Conservation (phyloP, 2,797 vertebrate genomes). For the Synaphobranchus kaupii region DNA sequence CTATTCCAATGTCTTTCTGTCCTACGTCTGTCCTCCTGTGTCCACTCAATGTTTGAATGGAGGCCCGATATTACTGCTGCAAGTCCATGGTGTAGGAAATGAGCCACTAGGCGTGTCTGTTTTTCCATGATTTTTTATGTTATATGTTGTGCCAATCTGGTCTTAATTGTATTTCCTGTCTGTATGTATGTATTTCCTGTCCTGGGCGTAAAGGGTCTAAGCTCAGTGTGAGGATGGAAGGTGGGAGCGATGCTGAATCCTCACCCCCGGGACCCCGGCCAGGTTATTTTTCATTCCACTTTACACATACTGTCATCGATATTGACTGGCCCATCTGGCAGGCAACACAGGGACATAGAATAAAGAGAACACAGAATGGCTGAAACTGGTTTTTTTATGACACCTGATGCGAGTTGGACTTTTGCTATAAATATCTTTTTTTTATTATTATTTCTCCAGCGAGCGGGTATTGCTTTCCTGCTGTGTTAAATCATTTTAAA, state of each 20-base stretch:
- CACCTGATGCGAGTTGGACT: not conserved
- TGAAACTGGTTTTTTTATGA: not conserved
- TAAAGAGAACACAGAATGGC: not conserved
- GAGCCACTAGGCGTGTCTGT: too few species aligned
- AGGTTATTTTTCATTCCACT: conserved; percentile 44
- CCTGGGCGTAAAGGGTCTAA: not conserved
- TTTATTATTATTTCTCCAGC: not conserved
- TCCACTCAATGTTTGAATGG: too few species aligned
- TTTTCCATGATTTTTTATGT: too few species aligned
- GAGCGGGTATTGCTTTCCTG: not conserved
- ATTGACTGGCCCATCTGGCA: conserved; percentile 39
- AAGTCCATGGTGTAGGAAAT: too few species aligned
- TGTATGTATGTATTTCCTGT: too few species aligned
- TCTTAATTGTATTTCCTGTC: too few species aligned
- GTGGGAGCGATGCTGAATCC: conserved; percentile 49
- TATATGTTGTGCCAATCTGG: too few species aligned
- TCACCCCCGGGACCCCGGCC: conserved; percentile 47
- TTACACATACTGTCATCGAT: conserved; percentile 33
- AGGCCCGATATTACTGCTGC: too few species aligned
- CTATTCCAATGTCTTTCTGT: too few species aligned
- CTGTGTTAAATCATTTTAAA: too few species aligned
- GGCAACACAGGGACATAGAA: not conserved
- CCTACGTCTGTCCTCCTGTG: too few species aligned
- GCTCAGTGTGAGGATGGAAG: conserved; percentile 36
- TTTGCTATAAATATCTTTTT: not conserved